Evolutionary conservation across 1,140 invertebrate genomes (phyloP).

Genomic region (Bombus turneri): DNA sequence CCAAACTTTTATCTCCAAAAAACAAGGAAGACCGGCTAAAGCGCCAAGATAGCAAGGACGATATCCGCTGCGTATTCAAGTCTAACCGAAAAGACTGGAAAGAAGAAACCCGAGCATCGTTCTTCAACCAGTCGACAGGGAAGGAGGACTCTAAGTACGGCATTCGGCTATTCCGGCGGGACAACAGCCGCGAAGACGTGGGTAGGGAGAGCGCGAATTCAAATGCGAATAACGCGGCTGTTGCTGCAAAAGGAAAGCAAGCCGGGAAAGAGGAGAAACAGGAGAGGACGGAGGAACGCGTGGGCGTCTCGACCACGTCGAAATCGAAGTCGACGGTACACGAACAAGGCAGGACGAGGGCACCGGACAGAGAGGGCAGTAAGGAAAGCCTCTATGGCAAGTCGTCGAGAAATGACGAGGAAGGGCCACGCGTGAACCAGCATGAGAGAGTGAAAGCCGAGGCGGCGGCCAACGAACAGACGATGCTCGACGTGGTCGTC

Average conservation of each 20-base stretch:
- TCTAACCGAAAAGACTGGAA: conserved; percentile 54
- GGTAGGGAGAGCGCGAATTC: conserved; percentile 65
- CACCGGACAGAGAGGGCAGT: conserved; percentile 16
- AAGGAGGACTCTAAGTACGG: conserved; percentile 62
- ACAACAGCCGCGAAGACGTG: conserved; percentile 69
- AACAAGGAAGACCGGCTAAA: conserved; percentile 76
- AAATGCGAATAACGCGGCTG: conserved; percentile 45
- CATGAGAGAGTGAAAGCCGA: conserved; percentile 47
- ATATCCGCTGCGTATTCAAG: conserved; percentile 60
- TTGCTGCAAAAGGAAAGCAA: conserved; percentile 66
- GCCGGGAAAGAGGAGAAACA: conserved; percentile 61
- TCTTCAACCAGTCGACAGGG: neutral
- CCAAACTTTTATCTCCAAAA: conserved; percentile 75
- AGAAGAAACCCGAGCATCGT: conserved; percentile 34
- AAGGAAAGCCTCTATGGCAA: conserved; percentile 45
- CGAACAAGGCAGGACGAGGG: conserved; percentile 53
- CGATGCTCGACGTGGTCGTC: conserved; percentile 59
- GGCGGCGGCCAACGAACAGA: conserved; percentile 17
- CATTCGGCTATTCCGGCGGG: conserved; percentile 65
- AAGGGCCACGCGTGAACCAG: neutral
- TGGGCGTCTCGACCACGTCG: conserved; percentile 59
- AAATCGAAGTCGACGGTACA: conserved; percentile 55
- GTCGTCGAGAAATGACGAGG: conserved; percentile 29
- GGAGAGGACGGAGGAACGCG: conserved; percentile 64
- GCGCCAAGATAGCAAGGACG: conserved; percentile 77